Evolutionary conservation across 2,888 invertebrate genomes (phyloP).

Genomic region (Cactoblastis cactorum): DNA sequence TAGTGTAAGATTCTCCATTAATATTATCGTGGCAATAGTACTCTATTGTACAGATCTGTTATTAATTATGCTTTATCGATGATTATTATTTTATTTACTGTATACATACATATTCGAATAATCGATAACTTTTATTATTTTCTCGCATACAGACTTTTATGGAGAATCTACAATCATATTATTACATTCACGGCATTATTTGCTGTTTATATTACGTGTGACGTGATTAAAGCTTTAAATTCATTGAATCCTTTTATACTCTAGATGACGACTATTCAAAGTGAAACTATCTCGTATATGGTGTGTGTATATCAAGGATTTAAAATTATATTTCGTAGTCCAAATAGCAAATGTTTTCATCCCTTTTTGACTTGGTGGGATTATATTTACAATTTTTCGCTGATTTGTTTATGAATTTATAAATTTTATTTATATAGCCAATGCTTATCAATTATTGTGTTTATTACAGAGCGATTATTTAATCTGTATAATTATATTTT

Average conservation of each 20-base stretch:
- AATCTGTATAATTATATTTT: conserved; percentile 17
- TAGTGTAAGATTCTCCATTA: not conserved
- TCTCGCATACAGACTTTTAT: not conserved
- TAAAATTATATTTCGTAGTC: not conserved
- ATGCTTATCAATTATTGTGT: conserved; percentile 3
- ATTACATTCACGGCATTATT: not conserved
- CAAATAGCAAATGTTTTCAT: not conserved
- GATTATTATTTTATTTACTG: no score
- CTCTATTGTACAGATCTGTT: no score
- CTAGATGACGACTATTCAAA: no score
- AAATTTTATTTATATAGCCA: conserved; percentile 10
- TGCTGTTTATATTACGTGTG: not conserved
- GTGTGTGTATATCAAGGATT: not conserved
- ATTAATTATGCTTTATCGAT: no score
- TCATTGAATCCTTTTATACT: not conserved
- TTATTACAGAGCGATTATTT: conserved; percentile 4
- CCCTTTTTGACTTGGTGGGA: not conserved
- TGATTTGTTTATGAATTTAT: conserved; percentile 10
- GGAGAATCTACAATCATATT: not conserved
- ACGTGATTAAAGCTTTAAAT: not conserved
- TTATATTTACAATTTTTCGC: conserved; percentile 12
- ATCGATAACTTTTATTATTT: no score
- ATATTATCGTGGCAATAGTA: no score
- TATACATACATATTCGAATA: no score
- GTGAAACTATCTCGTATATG: not conserved